Evolutionary conservation across 2,113 vertebrate genomes (phyloP), one percentile per base, ranked within the genome.

Genomic region (Cyphomyrus discorhynchus): DNA sequence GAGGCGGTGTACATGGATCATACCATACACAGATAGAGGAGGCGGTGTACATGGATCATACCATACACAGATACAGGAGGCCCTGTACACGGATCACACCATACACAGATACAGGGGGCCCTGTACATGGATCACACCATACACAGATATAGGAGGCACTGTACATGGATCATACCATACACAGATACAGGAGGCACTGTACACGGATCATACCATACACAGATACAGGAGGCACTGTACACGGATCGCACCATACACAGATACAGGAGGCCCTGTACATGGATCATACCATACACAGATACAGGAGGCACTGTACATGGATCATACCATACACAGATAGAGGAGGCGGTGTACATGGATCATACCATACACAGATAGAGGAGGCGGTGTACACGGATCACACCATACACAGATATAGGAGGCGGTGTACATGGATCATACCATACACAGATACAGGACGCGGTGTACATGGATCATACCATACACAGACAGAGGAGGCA

Each of bases 11-110:
- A 19, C 52, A 5, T 0, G 17, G 52, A 1, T 53, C 52, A 19
- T 53, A 53, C 50, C 15, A 93, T 91, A 53, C 89, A 91, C 90
- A 92, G 88, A 92, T 90, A 90, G 13, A 15, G 90, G 90, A 93
- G 90, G 89, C 35, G 2, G 0, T 83, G 77, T 42, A 83, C 35
- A 66, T 0, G 19, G 58, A 0, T 66, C 58, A 27, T 66, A 27
- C n/a, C 58, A 66, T 66, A 2, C 24, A 53, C 52, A 53, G 17
- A 53, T 5, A 53, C 0, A 21, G 17, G 3, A 19, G 52, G 17
- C 0, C 1, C 0, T 53, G 58, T 66, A 66, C 58, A 66, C 0
- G 24, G 58, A 0, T 66, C 58, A 66, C 27, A 11, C n/a, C 9
- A 27, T 66, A 66, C 24, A 66, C n/a, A 27, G 21, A 66, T 10